These are phyloP conservation scores for Ophiothrix spiculata DNA, from an alignment of 35 echinoderm and acorn worm species.

Conservation along the genomic window DNA sequence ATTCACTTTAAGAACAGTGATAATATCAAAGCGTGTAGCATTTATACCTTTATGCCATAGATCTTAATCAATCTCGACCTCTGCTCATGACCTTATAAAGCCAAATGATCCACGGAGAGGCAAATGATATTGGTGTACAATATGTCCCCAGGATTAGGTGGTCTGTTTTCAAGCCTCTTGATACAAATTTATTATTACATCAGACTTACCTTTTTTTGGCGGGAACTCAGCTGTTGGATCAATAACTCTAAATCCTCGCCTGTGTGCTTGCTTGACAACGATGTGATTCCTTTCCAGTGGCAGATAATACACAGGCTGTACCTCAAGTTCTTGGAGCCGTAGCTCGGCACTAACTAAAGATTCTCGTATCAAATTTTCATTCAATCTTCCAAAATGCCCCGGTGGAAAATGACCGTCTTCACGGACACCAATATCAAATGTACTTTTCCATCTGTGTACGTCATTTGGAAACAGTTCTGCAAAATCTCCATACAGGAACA, in stretches of 20 bases:
- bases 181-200: not conserved
- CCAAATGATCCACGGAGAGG: not conserved
- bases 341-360: slow-evolving; percentile 27
- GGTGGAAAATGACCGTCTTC: slow-evolving; percentile 13
- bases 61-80: not conserved
- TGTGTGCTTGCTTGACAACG: not conserved
- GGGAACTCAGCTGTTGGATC: slow-evolving; percentile 30
- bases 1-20: not conserved
- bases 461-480: slow-evolving; percentile 18
- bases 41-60: not conserved
- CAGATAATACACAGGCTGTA: not conserved
- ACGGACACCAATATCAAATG: slow-evolving; percentile 27
- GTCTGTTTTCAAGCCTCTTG: not conserved
- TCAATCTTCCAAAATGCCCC: slow-evolving; percentile 26
- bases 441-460: slow-evolving; percentile 3
- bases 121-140: too few relatives aligned
- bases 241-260: slow-evolving; percentile 15
- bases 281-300: slow-evolving; percentile 8
- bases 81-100: not conserved
- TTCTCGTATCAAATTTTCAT: slow-evolving; percentile 1
- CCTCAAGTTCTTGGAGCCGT: slow-evolving; percentile 27
- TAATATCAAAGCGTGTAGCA: not conserved
- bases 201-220: slow-evolving; percentile 23
- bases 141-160: too few relatives aligned
- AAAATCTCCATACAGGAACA: slow-evolving; percentile 53